phyloP scores from a whole-genome alignment of 2,888 invertebrate genomes.

The Diogma glabrata region DNA sequence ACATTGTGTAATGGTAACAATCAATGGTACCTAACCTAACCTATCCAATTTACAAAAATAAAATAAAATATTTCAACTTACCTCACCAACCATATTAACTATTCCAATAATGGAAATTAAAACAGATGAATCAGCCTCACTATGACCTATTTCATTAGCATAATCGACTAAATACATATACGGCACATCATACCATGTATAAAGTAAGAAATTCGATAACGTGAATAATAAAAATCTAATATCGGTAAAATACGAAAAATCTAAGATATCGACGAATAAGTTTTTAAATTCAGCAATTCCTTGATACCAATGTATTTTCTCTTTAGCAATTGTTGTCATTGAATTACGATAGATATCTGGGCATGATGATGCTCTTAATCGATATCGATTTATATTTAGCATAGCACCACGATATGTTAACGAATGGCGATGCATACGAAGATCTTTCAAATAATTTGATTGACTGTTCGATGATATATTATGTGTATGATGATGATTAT shows the following conservation, averaged over 20 bases:
- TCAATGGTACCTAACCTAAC: too few relatives aligned
- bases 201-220: conserved; percentile 77
- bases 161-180: conserved; percentile 83
- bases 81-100: conserved; percentile 80
- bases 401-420: conserved; percentile 77
- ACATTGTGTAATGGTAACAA: too few relatives aligned
- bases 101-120: conserved; percentile 80
- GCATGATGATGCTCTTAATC: conserved; percentile 74
- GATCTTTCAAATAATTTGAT: conserved; percentile 55
- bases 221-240: conserved; percentile 65
- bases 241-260: conserved; percentile 69
- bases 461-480: not conserved
- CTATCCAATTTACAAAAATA: too few relatives aligned
- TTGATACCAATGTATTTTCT: conserved; percentile 55
- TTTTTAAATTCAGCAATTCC: conserved; percentile 69
- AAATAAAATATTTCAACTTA: conserved; percentile 40
- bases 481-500: conserved; percentile 5
- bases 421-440: conserved; percentile 63
- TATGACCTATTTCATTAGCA: conserved; percentile 58
- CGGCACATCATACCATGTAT: conserved; percentile 88
- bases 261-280: conserved; percentile 62
- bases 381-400: conserved; percentile 70
- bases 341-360: conserved; percentile 82
- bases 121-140: conserved; percentile 62
- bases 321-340: conserved; percentile 74